These are phyloP conservation scores for Festucalex cinctus DNA, from an alignment of 2,113 vertebrate species.

Conservation along the genomic window DNA sequence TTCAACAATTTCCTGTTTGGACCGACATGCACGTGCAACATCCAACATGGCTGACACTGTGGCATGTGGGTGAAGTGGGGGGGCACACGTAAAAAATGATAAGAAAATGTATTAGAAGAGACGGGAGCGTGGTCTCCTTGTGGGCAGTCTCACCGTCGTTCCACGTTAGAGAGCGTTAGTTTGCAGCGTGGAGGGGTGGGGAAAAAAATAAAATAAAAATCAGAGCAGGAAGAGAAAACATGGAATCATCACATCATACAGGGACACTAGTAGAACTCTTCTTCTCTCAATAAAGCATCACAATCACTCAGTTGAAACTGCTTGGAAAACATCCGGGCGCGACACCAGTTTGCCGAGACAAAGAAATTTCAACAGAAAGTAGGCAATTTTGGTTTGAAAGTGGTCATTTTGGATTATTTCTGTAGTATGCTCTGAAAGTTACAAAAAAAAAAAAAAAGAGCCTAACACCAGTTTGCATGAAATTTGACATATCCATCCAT, in stretches of 20 bases:
- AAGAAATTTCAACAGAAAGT: no score
- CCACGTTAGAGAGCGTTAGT: constrained; percentile 59
- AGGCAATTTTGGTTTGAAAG: no score
- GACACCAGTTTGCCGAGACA: no score
- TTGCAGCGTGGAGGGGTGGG: constrained; percentile 47
- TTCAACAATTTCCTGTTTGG: not conserved
- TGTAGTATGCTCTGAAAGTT: no score
- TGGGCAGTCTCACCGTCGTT: constrained; percentile 66
- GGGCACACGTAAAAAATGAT: not conserved
- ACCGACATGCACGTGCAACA: constrained; percentile 8
- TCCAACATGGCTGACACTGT: not conserved
- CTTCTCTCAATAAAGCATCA: not conserved
- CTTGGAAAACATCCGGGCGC: not conserved
- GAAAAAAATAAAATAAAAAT: no score
- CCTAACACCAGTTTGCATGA: no score
- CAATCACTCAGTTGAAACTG: no score
- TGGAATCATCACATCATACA: not conserved
- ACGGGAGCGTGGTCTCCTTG: not conserved
- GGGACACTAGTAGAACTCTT: not conserved
- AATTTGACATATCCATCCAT: no score
- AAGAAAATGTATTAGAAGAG: not conserved
- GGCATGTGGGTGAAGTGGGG: not conserved
- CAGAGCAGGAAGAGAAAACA: constrained; percentile 12
- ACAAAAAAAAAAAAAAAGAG: no score
- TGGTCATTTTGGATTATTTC: no score